These are phyloP conservation scores for Nematostella vectensis DNA, from an alignment of 92 coral and sea anemone species.

Conservation along the genomic window DNA sequence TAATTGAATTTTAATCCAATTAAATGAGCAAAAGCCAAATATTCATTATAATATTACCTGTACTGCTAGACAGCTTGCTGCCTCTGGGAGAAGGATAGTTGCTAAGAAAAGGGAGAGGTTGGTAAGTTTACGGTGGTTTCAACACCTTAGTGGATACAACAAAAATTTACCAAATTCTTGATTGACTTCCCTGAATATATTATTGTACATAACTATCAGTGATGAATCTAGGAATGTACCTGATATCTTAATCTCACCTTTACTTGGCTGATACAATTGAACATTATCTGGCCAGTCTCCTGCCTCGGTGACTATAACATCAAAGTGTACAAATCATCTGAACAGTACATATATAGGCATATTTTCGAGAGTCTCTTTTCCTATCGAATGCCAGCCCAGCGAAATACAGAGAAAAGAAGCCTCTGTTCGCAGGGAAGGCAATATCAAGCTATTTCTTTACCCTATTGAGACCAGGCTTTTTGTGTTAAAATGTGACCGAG, in stretches of 20 bases:
- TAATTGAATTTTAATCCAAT: not conserved
- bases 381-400: too few relatives aligned
- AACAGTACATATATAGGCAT: too few relatives aligned
- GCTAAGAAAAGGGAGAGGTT: constrained; percentile 12
- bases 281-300: constrained; percentile 75
- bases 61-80: constrained; percentile 31
- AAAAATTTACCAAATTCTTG: too few relatives aligned
- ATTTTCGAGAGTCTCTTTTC: too few relatives aligned
- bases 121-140: too few relatives aligned
- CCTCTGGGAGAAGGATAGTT: constrained; percentile 46
- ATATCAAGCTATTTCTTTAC: too few relatives aligned
- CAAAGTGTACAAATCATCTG: not conserved
- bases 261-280: constrained; percentile 64
- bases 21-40: not conserved
- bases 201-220: too few relatives aligned
- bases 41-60: constrained; percentile 9
- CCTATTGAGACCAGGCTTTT: not conserved
- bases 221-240: not conserved
- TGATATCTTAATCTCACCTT: constrained; percentile 30
- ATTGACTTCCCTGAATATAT: too few relatives aligned
- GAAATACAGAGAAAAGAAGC: too few relatives aligned
- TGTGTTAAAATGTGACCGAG: too few relatives aligned
- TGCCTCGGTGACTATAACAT: constrained; percentile 38
- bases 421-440: too few relatives aligned
- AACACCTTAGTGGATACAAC: too few relatives aligned